phyloP scores from a whole-genome alignment of 2,888 invertebrate genomes.

The Scrobipalpa atriplicella region DNA sequence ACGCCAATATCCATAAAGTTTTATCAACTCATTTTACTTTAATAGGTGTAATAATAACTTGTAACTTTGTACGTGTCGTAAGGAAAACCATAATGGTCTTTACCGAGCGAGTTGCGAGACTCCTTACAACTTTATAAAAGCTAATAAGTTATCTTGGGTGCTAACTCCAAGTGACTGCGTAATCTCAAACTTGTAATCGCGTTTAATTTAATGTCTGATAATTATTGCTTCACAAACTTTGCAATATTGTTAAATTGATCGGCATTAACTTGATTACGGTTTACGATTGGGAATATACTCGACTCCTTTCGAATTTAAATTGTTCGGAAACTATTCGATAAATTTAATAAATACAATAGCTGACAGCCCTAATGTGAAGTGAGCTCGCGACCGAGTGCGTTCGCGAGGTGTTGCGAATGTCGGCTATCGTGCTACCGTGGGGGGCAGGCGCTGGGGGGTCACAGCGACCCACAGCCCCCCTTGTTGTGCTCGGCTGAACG shows the following conservation, averaged over 20 bases:
- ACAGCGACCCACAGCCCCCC: constrained; percentile 37
- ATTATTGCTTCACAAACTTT: constrained; percentile 16
- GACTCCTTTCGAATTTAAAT: not conserved
- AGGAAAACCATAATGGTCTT: constrained; percentile 23
- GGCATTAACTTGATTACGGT: constrained; percentile 2
- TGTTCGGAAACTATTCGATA: not conserved
- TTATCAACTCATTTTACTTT: constrained; percentile 21
- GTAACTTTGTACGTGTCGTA: constrained; percentile 22
- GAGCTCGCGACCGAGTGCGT: constrained; percentile 69
- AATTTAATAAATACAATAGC: not conserved
- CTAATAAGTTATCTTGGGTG: constrained; percentile 19
- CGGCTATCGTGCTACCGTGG: constrained; percentile 68
- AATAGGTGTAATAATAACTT: constrained; percentile 20
- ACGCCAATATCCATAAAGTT: constrained; percentile 17
- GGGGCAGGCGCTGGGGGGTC: constrained; percentile 36
- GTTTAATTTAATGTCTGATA: constrained; percentile 16
- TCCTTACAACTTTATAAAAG: constrained; percentile 17
- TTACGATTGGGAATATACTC: not conserved
- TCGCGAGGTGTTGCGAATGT: constrained; percentile 79
- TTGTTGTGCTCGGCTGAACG: constrained; percentile 66
- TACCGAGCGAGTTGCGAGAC: constrained; percentile 10
- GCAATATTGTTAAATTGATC: constrained; percentile 11
- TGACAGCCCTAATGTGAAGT: constrained; percentile 66
- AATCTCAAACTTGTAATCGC: constrained; percentile 15
- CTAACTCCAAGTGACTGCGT: constrained; percentile 15